A percentile compares a stretch with the other conserved stretches of the same genome.
Conservation (phyloP, 1,140 invertebrate species). For the Psilanteris sp. region DNA sequence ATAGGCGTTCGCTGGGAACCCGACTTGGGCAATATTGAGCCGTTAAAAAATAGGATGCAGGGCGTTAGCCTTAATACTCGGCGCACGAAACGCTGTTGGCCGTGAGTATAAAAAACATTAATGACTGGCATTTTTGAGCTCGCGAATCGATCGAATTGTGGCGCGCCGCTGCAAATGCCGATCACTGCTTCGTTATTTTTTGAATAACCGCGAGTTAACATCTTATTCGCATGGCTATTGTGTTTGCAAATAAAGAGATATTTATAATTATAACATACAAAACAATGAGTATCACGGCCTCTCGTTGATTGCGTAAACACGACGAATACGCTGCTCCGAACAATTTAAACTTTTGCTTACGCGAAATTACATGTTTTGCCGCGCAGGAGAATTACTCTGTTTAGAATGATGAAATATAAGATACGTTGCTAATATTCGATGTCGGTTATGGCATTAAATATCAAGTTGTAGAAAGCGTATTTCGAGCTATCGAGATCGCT, state of each 20-base stretch:
- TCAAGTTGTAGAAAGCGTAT: slow-evolving; percentile 26
- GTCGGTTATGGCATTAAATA: slow-evolving; percentile 48
- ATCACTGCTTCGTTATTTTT: slow-evolving; percentile 5
- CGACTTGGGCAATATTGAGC: slow-evolving; percentile 29
- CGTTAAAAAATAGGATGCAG: slow-evolving; percentile 40
- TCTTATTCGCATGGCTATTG: slow-evolving; percentile 41
- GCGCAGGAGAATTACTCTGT: slow-evolving; percentile 10
- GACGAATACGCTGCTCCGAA: slow-evolving; percentile 36
- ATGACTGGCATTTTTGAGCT: slow-evolving; percentile 47
- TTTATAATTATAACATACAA: slow-evolving; percentile 55
- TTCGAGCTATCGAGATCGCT: slow-evolving; percentile 35
- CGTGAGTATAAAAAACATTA: slow-evolving; percentile 36
- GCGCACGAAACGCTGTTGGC: slow-evolving; percentile 34
- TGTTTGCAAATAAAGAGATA: slow-evolving; percentile 26
- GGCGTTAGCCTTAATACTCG: slow-evolving; percentile 46
- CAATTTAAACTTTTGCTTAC: slow-evolving; percentile 11
- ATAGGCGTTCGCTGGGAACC: slow-evolving; percentile 30
- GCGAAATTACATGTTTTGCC: slow-evolving; percentile 33
- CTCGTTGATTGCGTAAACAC: slow-evolving; percentile 35
- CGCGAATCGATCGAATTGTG: slow-evolving; percentile 37
- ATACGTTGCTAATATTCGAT: slow-evolving; percentile 29
- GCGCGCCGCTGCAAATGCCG: slow-evolving; percentile 17
- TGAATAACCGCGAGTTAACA: slow-evolving; percentile 49
- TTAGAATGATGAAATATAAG: slow-evolving; percentile 41
- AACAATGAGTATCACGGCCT: slow-evolving; percentile 40